Percentiles rank a stretch among this genome's conserved stretches.
These are phyloP conservation scores for Corbicula japonica DNA, from an alignment of 2,888 invertebrate species.

Conservation along the genomic window DNA sequence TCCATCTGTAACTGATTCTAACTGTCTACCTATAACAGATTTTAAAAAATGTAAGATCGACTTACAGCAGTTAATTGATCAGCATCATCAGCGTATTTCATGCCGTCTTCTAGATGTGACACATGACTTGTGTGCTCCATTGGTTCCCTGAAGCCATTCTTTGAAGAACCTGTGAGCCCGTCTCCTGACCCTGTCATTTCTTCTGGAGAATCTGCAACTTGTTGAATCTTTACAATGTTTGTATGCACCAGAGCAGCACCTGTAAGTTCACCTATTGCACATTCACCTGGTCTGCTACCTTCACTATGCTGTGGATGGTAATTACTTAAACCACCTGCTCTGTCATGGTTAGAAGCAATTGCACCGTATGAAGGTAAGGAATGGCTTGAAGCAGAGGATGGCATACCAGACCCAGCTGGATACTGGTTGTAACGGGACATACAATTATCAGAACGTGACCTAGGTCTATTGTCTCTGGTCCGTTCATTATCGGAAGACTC, in stretches of 20 bases:
- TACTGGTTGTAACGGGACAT: neutral
- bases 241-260: slow-evolving; percentile 25
- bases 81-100: no score
- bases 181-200: no score
- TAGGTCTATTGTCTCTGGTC: neutral
- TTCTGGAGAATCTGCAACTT: neutral
- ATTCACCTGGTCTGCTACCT: neutral
- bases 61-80: no score
- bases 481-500: neutral
- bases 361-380: slow-evolving; percentile 15
- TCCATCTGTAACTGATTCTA: no score
- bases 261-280: slow-evolving; percentile 3
- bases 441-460: slow-evolving; percentile 24
- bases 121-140: no score
- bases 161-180: no score
- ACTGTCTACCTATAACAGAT: no score
- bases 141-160: no score
- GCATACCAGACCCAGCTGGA: neutral
- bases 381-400: neutral
- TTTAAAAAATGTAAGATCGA: no score
- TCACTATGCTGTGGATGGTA: neutral
- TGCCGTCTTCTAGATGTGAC: no score
- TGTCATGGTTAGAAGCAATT: no score
- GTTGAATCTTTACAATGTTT: slow-evolving; percentile 20
- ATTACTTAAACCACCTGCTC: neutral